phyloP scores from a whole-genome alignment of 2,113 vertebrate species.

The Chaenocephalus aceratus region DNA sequence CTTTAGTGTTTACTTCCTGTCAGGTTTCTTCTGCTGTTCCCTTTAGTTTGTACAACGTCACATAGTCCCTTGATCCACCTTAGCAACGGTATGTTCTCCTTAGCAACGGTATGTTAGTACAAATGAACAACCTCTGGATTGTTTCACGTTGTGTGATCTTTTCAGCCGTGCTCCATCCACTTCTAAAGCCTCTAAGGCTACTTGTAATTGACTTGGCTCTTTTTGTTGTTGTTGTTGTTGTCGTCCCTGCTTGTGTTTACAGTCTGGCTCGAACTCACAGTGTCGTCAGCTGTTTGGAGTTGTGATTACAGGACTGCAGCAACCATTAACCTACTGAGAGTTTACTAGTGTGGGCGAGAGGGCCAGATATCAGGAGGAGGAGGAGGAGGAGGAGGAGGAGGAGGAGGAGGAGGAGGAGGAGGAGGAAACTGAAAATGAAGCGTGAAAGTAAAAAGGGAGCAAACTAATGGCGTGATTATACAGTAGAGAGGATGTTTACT shows the following conservation, averaged over 20 bases:
- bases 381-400: constrained; percentile 6
- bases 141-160: no score
- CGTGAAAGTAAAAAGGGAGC: constrained; percentile 55
- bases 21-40: no score
- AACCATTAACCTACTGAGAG: constrained; percentile 52
- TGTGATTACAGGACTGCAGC: constrained; percentile 66
- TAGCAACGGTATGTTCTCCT: no score
- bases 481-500: constrained; percentile 54
- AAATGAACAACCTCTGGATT: no score
- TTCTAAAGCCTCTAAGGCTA: no score
- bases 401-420: constrained; percentile 19
- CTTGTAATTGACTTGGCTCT: not conserved
- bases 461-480: constrained; percentile 54
- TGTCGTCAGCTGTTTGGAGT: constrained; percentile 45
- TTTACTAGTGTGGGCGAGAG: constrained; percentile 46
- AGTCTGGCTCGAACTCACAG: constrained; percentile 26
- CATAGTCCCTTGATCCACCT: no score
- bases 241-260: constrained; percentile 18
- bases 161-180: no score
- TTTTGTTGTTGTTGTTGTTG: no score
- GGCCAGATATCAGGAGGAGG: not conserved
- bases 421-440: constrained; percentile 47
- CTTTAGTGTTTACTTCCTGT: no score
- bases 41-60: no score
- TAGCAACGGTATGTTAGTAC: no score